Conservation (phyloP, 2,113 vertebrate species). For the Bufo gargarizans region DNA sequence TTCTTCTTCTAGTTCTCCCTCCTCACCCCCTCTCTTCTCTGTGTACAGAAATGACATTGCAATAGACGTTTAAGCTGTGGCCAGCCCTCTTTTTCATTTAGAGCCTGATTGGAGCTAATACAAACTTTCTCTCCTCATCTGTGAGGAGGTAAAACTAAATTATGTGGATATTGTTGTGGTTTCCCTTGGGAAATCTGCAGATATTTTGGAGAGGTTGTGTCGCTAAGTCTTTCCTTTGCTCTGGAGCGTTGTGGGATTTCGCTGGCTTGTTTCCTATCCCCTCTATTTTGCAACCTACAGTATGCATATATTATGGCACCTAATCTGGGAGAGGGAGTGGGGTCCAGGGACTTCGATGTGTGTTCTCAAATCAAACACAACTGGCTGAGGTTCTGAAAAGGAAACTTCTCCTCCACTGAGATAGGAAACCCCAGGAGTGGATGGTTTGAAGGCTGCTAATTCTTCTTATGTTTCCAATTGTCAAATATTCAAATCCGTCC, state of each 20-base stretch:
- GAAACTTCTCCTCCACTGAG: slow-evolving; percentile 52
- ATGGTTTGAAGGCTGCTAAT: slow-evolving; percentile 53
- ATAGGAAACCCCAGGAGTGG: slow-evolving; percentile 56
- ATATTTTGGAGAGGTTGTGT: slow-evolving; percentile 46
- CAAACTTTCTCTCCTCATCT: slow-evolving; percentile 42
- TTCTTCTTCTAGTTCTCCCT: neutral
- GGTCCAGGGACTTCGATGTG: slow-evolving; percentile 38
- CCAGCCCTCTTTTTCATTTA: neutral
- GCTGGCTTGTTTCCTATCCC: slow-evolving; percentile 38
- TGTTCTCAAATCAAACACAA: slow-evolving; percentile 51
- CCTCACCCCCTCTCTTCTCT: neutral
- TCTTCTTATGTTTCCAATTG: slow-evolving; percentile 52
- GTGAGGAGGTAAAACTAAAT: slow-evolving; percentile 50
- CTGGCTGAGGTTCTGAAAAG: slow-evolving; percentile 56
- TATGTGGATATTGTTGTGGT: slow-evolving; percentile 42
- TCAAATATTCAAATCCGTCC: slow-evolving; percentile 54
- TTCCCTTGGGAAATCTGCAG: slow-evolving; percentile 53
- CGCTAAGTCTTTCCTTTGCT: slow-evolving; percentile 48
- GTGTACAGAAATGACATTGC: slow-evolving; percentile 24
- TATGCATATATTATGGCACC: slow-evolving; percentile 52
- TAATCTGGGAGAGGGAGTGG: slow-evolving; percentile 51
- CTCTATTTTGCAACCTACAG: slow-evolving; percentile 45
- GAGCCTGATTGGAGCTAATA: slow-evolving; percentile 35
- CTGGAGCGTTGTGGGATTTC: slow-evolving; percentile 17
- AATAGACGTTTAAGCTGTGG: neutral